phyloP scores from a whole-genome alignment of 2,113 vertebrate genomes.

The human (Homo sapiens) region GRCh38 chr22:24071001-24071500 shows the following conservation, averaged over 20 bases:
- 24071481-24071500: neutral
- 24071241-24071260: neutral
- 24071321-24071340: neutral
- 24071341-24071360: neutral
- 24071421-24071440: neutral
- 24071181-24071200: neutral
- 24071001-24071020: constrained; percentile 87
- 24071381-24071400: neutral
- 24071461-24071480: neutral
- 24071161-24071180: neutral
- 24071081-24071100: neutral
- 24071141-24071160: neutral
- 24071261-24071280: neutral
- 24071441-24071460: neutral
- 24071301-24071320: neutral
- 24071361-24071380: neutral
- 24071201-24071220: neutral
- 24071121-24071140: neutral
- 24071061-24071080: neutral
- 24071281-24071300: neutral
- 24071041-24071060: constrained; percentile 83
- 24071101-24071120: neutral
- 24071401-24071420: neutral
- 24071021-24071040: constrained; percentile 95
- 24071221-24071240: neutral